A percentile compares a stretch with the other conserved stretches of the same genome.
Conservation (phyloP, 2,888 invertebrate genomes). For the Nephrotoma flavescens region DNA sequence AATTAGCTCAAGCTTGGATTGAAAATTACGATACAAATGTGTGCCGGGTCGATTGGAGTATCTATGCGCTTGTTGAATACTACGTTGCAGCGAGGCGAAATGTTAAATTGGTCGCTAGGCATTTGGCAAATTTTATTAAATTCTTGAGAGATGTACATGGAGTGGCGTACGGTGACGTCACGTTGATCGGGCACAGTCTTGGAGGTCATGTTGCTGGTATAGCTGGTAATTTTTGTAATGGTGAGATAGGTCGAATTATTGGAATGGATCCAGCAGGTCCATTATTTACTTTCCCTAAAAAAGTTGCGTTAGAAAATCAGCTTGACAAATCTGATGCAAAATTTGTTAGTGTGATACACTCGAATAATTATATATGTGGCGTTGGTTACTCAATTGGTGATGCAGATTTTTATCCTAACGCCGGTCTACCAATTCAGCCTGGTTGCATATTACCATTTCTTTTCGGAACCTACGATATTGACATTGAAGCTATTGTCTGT, state of each 20-base stretch:
- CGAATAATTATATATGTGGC: slow-evolving; percentile 12
- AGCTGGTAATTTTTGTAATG: slow-evolving; percentile 23
- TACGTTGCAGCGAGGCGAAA: slow-evolving; percentile 17
- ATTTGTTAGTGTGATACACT: slow-evolving; percentile 29
- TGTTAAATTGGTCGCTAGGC: neutral
- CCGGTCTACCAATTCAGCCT: neutral
- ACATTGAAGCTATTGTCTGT: neutral
- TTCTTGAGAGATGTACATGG: slow-evolving; percentile 20
- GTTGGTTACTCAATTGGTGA: neutral
- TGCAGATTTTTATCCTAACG: neutral
- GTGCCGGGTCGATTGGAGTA: slow-evolving; percentile 29
- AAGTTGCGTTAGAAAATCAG: slow-evolving; percentile 22
- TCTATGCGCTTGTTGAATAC: slow-evolving; percentile 24
- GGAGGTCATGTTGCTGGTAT: slow-evolving; percentile 31
- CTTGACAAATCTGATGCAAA: slow-evolving; percentile 25
- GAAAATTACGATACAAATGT: slow-evolving; percentile 23
- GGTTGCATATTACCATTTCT: neutral
- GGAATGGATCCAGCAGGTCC: slow-evolving; percentile 32
- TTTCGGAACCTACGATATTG: neutral
- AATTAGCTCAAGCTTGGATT: slow-evolving; percentile 24
- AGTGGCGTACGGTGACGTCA: slow-evolving; percentile 23
- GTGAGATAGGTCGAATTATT: slow-evolving; percentile 27
- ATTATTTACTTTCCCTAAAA: slow-evolving; percentile 26
- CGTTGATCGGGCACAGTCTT: slow-evolving; percentile 28
- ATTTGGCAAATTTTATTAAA: slow-evolving; percentile 24